Evolutionary conservation across 2,888 invertebrate genomes (phyloP).

Genomic region (Lacanobia wlatinum): DNA sequence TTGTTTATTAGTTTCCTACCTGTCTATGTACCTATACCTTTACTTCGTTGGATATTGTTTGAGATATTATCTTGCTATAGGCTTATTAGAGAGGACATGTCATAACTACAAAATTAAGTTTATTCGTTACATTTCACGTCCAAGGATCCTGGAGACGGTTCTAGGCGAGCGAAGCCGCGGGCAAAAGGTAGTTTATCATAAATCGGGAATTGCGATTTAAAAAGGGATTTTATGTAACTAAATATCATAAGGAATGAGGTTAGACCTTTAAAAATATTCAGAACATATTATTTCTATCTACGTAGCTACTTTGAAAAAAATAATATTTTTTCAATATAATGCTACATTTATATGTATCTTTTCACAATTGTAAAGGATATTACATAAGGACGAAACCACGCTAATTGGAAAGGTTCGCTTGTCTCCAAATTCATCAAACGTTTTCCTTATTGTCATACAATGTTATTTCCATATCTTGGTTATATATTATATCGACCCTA

Average conservation of each 20-base stretch:
- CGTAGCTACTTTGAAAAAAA: too few species aligned
- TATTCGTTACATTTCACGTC: too few species aligned
- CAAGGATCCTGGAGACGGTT: too few species aligned
- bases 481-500: background rate
- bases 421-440: background rate
- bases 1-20: constrained; percentile 12
- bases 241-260: too few species aligned
- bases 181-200: background rate
- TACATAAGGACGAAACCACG: background rate
- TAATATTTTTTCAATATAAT: too few species aligned
- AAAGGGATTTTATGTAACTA: background rate
- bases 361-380: background rate
- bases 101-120: too few species aligned
- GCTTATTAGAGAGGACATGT: background rate
- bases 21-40: too few species aligned
- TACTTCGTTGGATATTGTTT: too few species aligned
- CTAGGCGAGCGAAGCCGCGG: too few species aligned
- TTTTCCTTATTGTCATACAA: background rate
- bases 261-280: too few species aligned
- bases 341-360: background rate
- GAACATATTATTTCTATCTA: too few species aligned
- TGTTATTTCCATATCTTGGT: background rate
- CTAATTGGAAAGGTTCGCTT: background rate
- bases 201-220: background rate
- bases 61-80: background rate